These are phyloP conservation scores for Neelides folsomi DNA, from an alignment of 2,888 invertebrate species.

Conservation along the genomic window DNA sequence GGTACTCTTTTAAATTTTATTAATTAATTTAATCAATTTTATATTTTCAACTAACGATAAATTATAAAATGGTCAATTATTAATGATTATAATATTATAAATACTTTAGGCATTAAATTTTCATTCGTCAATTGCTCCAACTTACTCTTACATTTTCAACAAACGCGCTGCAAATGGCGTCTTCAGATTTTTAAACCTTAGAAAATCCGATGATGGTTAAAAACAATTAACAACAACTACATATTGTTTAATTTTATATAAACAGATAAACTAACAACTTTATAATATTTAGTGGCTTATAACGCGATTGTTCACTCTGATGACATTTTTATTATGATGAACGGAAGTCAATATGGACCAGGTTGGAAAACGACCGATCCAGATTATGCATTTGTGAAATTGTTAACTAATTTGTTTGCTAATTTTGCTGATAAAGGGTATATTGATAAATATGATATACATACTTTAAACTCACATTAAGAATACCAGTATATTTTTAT, in stretches of 20 bases:
- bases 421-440: constrained; percentile 18
- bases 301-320: constrained; percentile 3
- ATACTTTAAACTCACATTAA: not conserved
- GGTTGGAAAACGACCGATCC: constrained; percentile 9
- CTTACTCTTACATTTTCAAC: constrained; percentile 15
- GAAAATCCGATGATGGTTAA: constrained; percentile 6
- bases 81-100: too few relatives aligned
- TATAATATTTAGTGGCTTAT: not conserved
- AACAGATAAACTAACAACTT: too few relatives aligned
- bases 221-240: too few relatives aligned
- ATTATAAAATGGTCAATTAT: too few relatives aligned
- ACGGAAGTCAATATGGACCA: constrained; percentile 13
- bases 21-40: too few relatives aligned
- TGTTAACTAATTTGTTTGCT: constrained; percentile 13
- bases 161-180: constrained; percentile 9
- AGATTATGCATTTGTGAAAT: constrained; percentile 8
- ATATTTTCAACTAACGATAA: too few relatives aligned
- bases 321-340: constrained; percentile 13
- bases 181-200: constrained; percentile 4
- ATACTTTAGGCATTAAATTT: constrained; percentile 3
- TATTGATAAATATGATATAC: not conserved
- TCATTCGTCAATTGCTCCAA: constrained; percentile 15
- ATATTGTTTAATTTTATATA: too few relatives aligned
- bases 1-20: too few relatives aligned
- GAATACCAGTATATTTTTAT: too few relatives aligned